A percentile compares a stretch with the other conserved stretches of the same genome.
Conservation (phyloP, 1,140 invertebrate species). For the Ctenoplectra terminalis region DNA sequence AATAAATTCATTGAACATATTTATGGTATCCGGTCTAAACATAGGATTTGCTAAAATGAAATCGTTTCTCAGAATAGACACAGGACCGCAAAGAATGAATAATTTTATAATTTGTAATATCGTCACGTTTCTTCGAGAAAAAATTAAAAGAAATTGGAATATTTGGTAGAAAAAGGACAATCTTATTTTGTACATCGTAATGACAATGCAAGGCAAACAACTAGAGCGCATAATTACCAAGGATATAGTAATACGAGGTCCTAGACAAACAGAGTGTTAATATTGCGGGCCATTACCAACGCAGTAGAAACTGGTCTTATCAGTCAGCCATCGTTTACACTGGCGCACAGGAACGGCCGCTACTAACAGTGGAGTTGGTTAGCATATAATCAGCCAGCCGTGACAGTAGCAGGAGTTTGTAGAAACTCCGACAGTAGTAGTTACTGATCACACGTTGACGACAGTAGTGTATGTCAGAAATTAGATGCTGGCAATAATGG, state of each 20-base stretch:
- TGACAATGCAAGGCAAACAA: constrained; percentile 8
- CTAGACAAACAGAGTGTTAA: constrained; percentile 26
- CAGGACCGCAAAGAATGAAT: too few relatives aligned
- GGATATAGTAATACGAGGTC: constrained; percentile 16
- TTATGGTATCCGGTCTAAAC: too few relatives aligned
- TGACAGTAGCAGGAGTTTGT: constrained; percentile 28
- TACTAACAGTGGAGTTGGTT: constrained; percentile 24
- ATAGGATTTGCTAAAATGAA: too few relatives aligned
- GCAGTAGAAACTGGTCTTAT: constrained; percentile 45
- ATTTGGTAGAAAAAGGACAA: too few relatives aligned
- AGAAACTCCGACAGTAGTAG: constrained; percentile 25
- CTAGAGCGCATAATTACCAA: constrained; percentile 25
- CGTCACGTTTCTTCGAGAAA: too few relatives aligned
- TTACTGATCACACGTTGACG: constrained; percentile 3
- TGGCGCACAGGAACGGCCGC: background rate
- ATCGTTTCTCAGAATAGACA: too few relatives aligned
- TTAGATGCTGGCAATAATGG: background rate
- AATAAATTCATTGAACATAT: too few relatives aligned
- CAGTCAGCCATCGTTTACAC: constrained; percentile 49
- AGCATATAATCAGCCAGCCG: constrained; percentile 38
- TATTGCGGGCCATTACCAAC: constrained; percentile 36
- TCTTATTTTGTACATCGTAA: background rate
- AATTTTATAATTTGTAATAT: too few relatives aligned
- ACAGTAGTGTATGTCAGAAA: background rate
- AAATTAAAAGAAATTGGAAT: background rate